Percentiles rank a stretch among this genome's conserved stretches.
Evolutionary conservation across 1,140 invertebrate genomes (phyloP).

Genomic region (Trichomalopsis sarcophagae): DNA sequence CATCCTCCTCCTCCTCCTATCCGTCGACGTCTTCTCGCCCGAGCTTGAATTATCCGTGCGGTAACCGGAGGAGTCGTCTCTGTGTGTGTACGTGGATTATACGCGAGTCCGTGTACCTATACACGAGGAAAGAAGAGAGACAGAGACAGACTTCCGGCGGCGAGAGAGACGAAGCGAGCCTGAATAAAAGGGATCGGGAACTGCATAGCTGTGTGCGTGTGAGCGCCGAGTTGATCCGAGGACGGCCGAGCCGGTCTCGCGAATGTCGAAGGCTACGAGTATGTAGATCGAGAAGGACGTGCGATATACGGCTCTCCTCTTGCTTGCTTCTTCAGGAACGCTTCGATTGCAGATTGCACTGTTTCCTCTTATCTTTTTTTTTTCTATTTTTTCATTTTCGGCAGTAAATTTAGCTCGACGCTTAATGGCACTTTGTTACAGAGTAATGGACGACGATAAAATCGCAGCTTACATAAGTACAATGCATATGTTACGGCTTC

Average conservation of each 20-base stretch:
- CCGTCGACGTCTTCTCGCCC: background rate
- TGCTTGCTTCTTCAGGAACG: background rate
- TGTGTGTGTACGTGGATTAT: background rate
- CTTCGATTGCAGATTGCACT: background rate
- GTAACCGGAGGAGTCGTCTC: conserved; percentile 4
- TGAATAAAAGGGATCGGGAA: conserved; percentile 46
- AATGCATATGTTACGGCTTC: background rate
- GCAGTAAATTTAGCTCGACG: background rate
- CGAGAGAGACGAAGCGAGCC: background rate
- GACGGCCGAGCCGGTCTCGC: conserved; percentile 3
- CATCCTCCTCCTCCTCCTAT: too few relatives aligned
- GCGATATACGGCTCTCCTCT: background rate
- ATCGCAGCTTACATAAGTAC: background rate
- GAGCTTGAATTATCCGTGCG: conserved; percentile 15
- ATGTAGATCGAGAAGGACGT: background rate
- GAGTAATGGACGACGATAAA: background rate
- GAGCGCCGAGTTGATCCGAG: conserved; percentile 9
- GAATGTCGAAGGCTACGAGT: background rate
- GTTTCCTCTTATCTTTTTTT: too few relatives aligned
- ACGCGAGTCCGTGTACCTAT: background rate
- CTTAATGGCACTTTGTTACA: background rate
- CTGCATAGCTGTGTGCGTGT: background rate
- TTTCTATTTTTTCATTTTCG: background rate
- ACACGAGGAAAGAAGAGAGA: conserved; percentile 13
- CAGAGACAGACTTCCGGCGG: conserved; percentile 21